Evolutionary conservation across 1,140 invertebrate genomes (phyloP), one percentile per base, ranked within the genome.

Genomic region (Zaprionus taronus): DNA sequence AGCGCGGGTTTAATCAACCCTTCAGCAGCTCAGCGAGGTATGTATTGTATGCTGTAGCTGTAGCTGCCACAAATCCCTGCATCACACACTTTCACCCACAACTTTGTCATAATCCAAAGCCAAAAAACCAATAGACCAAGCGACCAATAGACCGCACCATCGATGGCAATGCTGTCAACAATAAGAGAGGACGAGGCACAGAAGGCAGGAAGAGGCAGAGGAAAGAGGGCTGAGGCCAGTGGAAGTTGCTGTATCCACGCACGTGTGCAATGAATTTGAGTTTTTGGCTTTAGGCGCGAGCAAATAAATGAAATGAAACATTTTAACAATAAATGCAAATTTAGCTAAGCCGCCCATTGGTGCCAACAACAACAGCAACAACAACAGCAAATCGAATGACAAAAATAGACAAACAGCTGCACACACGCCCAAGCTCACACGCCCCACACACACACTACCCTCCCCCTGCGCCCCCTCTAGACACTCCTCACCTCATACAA

Each of bases 291-390:
- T 72, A 44, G 55, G 58, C n/a, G 66, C 78, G 64, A 34, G 31
- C 22, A 89, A 89, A 89, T 83, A 89, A 89, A 86, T 80, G 77
- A 86, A 86, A 89, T 90, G 81, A 90, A 89, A 89, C 85, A 90
- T 89, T 89, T 90, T 84, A 89, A 90, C 85, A 89, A 87, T 87
- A 87, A 87, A 87, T 87, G 84, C 84, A 87, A 87, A 87, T 87
- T 87, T 89, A 76, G 84, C 84, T 89, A 89, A 87, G 84, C 84
- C 72, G 78, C 66, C 84, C 76, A 89, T 85, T 85, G 82, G 70
- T 67, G 80, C 44, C 81, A 81, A 71, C 80, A 74, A 51, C 78
- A 85, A 66, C 67, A 64, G 55, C 66, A 72, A 79, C 60, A 63
- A 71, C 44, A 60, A 51, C 61, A 72, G 66, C 62, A 34, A 77